Conservation (phyloP, 2,888 invertebrate genomes). For the Tachystola acroxantha region DNA sequence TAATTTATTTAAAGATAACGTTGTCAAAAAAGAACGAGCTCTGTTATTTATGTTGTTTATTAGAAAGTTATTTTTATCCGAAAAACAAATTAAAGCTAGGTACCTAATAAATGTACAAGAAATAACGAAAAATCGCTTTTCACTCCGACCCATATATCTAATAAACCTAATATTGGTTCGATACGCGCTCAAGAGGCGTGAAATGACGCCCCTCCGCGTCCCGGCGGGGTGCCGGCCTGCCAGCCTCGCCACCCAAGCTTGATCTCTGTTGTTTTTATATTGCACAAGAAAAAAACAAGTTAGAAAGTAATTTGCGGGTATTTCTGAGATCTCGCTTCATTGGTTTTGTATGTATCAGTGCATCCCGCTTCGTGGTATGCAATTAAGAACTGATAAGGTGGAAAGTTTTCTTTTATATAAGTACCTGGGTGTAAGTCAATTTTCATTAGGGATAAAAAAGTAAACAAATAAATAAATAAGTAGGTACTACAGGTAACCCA, state of each 20-base stretch:
- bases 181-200: constrained; percentile 73
- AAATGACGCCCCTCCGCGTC: constrained; percentile 54
- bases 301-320: constrained; percentile 1
- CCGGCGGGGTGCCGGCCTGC: constrained; percentile 23
- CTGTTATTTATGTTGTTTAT: too few species aligned
- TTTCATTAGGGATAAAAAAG: constrained; percentile 5
- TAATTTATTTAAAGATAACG: background rate
- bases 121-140: constrained; percentile 59
- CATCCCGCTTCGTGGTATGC: constrained; percentile 29
- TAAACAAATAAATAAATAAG: too few species aligned
- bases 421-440: constrained; percentile 6
- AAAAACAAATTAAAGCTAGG: background rate
- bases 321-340: constrained; percentile 16
- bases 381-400: constrained; percentile 47
- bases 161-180: constrained; percentile 76
- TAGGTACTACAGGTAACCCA: too few species aligned
- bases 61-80: too few species aligned
- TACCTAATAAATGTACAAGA: background rate
- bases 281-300: constrained; percentile 16
- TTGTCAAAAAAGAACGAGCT: too few species aligned
- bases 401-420: constrained; percentile 30
- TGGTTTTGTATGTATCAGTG: constrained; percentile 20
- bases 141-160: constrained; percentile 65
- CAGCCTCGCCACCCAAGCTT: constrained; percentile 31
- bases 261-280: constrained; percentile 44